Conservation (phyloP, 2,797 vertebrate species). For the Sitta carolinensis region DNA sequence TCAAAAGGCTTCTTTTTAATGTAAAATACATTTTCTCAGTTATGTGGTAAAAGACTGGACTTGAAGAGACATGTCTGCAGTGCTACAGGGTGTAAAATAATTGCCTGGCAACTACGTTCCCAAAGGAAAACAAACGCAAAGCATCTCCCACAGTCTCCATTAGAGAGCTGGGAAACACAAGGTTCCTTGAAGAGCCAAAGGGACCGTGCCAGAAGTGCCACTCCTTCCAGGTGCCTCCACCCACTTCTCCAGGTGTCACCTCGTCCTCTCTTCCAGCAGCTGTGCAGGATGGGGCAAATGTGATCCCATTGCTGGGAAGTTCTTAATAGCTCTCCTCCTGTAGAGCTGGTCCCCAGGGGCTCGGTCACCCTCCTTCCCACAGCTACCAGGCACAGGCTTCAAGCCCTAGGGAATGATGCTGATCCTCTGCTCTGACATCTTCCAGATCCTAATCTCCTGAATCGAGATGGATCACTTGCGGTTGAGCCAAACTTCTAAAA, state of each 20-base stretch:
- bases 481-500: background rate
- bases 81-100: conserved; percentile 73
- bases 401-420: background rate
- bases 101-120: conserved; percentile 59
- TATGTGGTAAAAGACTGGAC: conserved; percentile 26
- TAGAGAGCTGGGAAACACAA: background rate
- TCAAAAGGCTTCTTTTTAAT: conserved; percentile 65
- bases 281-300: rapidly evolving
- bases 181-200: background rate
- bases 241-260: background rate
- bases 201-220: background rate
- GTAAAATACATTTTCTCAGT: conserved; percentile 66
- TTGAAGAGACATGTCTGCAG: conserved; percentile 56
- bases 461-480: background rate
- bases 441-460: rapidly evolving
- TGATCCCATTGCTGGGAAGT: background rate
- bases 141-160: background rate
- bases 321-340: background rate
- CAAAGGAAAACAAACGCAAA: conserved; percentile 38
- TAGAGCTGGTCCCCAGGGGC: background rate
- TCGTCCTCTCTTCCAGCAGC: background rate
- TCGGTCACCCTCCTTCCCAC: background rate
- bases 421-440: background rate
- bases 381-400: background rate
- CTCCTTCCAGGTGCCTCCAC: background rate